Conservation (phyloP, 2,113 vertebrate genomes). For the Tringa solitaria region DNA sequence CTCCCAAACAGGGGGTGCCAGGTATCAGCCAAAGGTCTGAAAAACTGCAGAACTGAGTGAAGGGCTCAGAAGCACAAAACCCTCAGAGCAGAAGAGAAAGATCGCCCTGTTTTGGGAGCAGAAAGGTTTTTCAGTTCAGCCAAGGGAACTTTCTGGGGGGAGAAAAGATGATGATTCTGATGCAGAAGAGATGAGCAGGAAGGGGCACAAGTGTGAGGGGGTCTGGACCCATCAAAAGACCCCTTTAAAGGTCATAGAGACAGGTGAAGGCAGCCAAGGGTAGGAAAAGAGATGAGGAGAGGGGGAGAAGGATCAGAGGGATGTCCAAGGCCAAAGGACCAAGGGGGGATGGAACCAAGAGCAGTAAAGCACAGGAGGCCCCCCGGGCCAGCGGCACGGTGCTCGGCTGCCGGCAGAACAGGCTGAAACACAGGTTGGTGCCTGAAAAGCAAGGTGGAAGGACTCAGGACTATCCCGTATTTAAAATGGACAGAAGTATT, state of each 20-base stretch:
- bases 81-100: background rate
- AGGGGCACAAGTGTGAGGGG: background rate
- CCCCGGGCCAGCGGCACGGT: accelerated
- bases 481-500: background rate
- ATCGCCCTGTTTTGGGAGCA: background rate
- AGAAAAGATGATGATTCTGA: background rate
- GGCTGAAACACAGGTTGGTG: background rate
- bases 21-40: background rate
- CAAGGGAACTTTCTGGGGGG: background rate
- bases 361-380: background rate
- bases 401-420: background rate
- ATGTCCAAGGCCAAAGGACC: accelerated
- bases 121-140: background rate
- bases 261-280: background rate
- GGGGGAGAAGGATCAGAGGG: background rate
- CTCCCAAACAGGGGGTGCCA: background rate
- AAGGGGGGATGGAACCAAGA: background rate
- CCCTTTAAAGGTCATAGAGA: background rate
- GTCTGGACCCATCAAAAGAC: background rate
- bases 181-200: background rate
- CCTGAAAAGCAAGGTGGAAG: background rate
- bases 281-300: background rate
- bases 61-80: background rate
- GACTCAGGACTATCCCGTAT: background rate
- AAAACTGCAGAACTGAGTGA: background rate